These are phyloP conservation scores for Psammodynastes pulverulentus DNA, from an alignment of 2,113 vertebrate genomes.

Conservation along the genomic window DNA sequence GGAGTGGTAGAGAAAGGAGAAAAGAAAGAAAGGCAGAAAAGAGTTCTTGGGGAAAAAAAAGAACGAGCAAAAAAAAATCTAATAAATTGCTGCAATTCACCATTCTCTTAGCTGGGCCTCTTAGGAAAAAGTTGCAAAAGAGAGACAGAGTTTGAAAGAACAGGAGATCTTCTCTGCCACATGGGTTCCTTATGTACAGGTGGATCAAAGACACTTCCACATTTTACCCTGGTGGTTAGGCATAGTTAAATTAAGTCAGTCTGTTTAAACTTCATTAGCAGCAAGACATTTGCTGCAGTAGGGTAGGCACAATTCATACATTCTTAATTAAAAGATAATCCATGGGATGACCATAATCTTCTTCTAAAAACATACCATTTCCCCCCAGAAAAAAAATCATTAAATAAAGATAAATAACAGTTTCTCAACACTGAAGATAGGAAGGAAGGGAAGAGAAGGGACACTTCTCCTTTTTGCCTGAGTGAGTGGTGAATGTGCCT, in stretches of 20 bases:
- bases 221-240: slow-evolving; percentile 92
- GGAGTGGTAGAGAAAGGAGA: slow-evolving; percentile 6
- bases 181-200: slow-evolving; percentile 88
- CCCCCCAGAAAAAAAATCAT: slow-evolving; percentile 78
- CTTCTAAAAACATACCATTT: slow-evolving; percentile 88
- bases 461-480: slow-evolving; percentile 68
- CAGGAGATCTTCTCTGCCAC: slow-evolving; percentile 90
- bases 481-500: slow-evolving; percentile 78
- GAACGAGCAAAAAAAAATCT: neutral
- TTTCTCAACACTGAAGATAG: slow-evolving; percentile 61
- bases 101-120: neutral
- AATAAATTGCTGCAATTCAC: neutral
- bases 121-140: neutral
- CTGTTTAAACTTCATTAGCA: slow-evolving; percentile 99
- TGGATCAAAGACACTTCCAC: slow-evolving; percentile 96
- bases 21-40: neutral
- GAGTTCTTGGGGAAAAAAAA: neutral
- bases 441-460: slow-evolving; percentile 62
- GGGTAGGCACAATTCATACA: slow-evolving; percentile 97
- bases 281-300: slow-evolving; percentile 92
- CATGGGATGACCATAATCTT: slow-evolving; percentile 92
- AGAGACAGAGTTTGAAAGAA: slow-evolving; percentile 72
- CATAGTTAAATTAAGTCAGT: slow-evolving; percentile 99
- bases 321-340: slow-evolving; percentile 99
- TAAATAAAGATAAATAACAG: slow-evolving; percentile 79